Evolutionary conservation across 2,888 invertebrate genomes (phyloP).

Genomic region (Brenthis hecate): DNA sequence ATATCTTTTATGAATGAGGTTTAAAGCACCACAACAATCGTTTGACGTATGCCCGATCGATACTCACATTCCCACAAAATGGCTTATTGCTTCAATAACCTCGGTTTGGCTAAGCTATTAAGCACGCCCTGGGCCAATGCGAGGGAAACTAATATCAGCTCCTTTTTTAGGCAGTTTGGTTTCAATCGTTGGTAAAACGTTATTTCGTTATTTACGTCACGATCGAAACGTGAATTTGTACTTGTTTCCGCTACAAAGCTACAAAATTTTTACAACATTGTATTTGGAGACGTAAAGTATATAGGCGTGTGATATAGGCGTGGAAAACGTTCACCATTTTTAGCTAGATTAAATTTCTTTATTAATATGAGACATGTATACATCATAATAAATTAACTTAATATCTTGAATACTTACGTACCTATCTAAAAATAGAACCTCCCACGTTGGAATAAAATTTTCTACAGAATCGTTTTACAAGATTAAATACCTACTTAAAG

Average conservation of each 20-base stretch:
- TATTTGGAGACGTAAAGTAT: no score
- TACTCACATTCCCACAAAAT: slow-evolving; percentile 34
- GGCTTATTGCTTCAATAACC: slow-evolving; percentile 36
- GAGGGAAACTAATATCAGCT: slow-evolving; percentile 28
- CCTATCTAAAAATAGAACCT: no score
- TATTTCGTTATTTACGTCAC: slow-evolving; percentile 13
- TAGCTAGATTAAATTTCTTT: no score
- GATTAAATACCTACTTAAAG: no score
- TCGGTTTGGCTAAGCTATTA: slow-evolving; percentile 36
- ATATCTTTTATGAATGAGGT: not conserved
- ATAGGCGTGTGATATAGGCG: no score
- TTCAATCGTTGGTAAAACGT: slow-evolving; percentile 28
- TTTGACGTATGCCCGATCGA: slow-evolving; percentile 31
- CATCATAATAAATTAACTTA: no score
- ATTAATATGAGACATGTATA: no score
- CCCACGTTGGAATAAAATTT: no score
- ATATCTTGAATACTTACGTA: no score
- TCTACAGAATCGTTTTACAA: no score
- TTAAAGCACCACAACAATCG: not conserved
- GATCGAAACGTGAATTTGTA: not conserved
- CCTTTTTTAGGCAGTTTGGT: slow-evolving; percentile 30
- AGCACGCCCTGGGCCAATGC: slow-evolving; percentile 23
- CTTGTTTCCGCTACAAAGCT: not conserved
- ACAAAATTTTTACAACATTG: not conserved
- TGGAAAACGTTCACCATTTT: no score